Evolutionary conservation across 2,888 invertebrate genomes (phyloP).

Genomic region (Cryptocheilus praepositus): DNA sequence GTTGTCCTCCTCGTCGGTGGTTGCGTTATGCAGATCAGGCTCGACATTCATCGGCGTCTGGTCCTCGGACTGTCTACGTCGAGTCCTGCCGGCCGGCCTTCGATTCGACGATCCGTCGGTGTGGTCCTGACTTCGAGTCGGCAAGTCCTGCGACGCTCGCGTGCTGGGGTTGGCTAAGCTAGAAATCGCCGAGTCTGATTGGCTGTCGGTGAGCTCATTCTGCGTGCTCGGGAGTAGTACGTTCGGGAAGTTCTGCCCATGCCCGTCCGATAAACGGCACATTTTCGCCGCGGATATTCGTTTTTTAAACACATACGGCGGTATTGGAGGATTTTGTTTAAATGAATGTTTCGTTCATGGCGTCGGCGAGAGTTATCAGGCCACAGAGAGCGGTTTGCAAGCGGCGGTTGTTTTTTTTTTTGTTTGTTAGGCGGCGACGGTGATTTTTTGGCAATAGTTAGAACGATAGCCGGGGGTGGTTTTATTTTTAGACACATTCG

Average conservation of each 20-base stretch:
- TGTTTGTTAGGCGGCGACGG: conserved; percentile 23
- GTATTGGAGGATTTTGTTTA: conserved; percentile 16
- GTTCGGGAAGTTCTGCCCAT: conserved; percentile 37
- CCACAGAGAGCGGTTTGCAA: neutral
- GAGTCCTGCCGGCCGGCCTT: neutral
- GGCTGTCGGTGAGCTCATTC: conserved; percentile 58
- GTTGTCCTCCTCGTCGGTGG: neutral
- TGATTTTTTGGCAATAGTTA: conserved; percentile 33
- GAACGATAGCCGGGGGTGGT: conserved; percentile 37
- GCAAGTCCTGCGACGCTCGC: conserved; percentile 22
- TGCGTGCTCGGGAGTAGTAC: conserved; percentile 24
- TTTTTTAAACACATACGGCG: conserved; percentile 10
- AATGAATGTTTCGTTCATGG: neutral
- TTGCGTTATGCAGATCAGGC: conserved; percentile 17
- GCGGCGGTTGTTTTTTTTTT: conserved; percentile 24
- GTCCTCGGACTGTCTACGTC: conserved; percentile 1
- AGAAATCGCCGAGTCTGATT: conserved; percentile 72
- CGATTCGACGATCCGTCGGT: conserved; percentile 20
- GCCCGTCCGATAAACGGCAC: conserved; percentile 6
- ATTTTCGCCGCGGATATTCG: neutral
- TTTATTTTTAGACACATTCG: too few species aligned
- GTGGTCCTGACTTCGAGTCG: conserved; percentile 24
- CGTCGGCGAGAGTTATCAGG: too few species aligned
- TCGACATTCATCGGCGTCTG: neutral
- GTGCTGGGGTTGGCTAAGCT: conserved; percentile 65